Percentiles rank a stretch among this genome's conserved stretches.
These are phyloP conservation scores for Aporophyla nigra DNA, from an alignment of 2,888 invertebrate species.

Conservation along the genomic window DNA sequence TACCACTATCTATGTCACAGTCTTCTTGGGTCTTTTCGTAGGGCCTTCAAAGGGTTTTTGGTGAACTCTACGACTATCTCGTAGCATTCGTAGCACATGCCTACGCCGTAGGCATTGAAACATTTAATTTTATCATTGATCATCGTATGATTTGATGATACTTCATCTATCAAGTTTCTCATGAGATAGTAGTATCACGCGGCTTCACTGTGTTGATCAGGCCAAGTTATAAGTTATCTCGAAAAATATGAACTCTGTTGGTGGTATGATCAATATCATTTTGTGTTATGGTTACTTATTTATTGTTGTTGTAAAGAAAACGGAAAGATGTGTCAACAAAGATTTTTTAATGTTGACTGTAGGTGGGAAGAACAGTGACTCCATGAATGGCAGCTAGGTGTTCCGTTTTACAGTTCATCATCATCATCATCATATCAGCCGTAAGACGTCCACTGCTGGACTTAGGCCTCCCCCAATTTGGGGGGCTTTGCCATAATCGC, in stretches of 20 bases:
- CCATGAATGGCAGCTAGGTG: not conserved
- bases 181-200: slow-evolving; percentile 25
- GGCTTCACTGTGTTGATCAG: slow-evolving; percentile 21
- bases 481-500: no score
- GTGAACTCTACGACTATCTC: slow-evolving; percentile 23
- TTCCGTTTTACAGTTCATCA: not conserved
- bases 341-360: not conserved
- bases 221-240: slow-evolving; percentile 22
- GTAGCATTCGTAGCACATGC: slow-evolving; percentile 30
- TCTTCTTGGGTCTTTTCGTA: not conserved
- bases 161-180: slow-evolving; percentile 23
- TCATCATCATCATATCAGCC: no score
- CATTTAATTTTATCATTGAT: not conserved
- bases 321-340: not conserved
- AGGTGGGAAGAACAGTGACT: not conserved
- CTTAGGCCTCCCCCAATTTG: no score
- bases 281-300: not conserved
- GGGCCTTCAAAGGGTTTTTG: not conserved
- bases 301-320: not conserved
- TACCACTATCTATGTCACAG: not conserved
- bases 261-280: not conserved
- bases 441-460: no score
- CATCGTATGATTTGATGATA: slow-evolving; percentile 4
- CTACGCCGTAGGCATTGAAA: slow-evolving; percentile 46
- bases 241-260: slow-evolving; percentile 27